Evolutionary conservation across 2,888 invertebrate genomes (phyloP), one percentile per base, ranked within the genome.

Genomic region (Drosophila robusta): DNA sequence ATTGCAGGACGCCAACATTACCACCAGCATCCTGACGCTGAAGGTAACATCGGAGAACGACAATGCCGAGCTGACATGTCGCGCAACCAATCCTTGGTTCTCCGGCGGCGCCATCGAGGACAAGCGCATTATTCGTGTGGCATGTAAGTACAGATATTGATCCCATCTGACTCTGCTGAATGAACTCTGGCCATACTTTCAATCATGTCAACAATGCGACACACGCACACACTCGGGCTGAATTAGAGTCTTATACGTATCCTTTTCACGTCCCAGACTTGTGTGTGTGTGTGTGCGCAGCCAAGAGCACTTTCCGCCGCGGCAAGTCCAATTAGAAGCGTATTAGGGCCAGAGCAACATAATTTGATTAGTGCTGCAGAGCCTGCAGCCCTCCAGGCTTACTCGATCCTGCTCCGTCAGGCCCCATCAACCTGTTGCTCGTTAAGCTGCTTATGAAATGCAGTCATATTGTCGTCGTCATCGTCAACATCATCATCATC

Each of bases 61-160:
- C 90, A 96, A 96, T 46, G 95, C 96, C 77, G 95, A 95, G 91
- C 94, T 98, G 71, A 95, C 95, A 62, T 98, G 97, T 91, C 94
- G 96, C 67, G 96, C 97, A 63, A 95, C 96, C 91, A 98, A 98
- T 93, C 96, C 96, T 0, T 95, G 96, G 94, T 96, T 97, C 92
- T 96, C 96, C 42, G 96, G 96, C 63, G 95, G 96, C 80, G 95
- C 95, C 52, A 93, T 96, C 56, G 97, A 97, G 92, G 96, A 96
- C 90, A 95, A 95, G 51, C 94, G 95, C 88, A 94, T 94, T 75
- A 94, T 97, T 80, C 95, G 95, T 90, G 96, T 97, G 83, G 95
- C 96, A 92, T 97, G 97, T 97, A 93, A 96, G 97, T 95, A 90
- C 74, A 46, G 11, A 41, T 32, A 32, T 3, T 0, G 26, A 29